Conservation (phyloP, 2,888 invertebrate species). For the Zygogramma bicolorata region DNA sequence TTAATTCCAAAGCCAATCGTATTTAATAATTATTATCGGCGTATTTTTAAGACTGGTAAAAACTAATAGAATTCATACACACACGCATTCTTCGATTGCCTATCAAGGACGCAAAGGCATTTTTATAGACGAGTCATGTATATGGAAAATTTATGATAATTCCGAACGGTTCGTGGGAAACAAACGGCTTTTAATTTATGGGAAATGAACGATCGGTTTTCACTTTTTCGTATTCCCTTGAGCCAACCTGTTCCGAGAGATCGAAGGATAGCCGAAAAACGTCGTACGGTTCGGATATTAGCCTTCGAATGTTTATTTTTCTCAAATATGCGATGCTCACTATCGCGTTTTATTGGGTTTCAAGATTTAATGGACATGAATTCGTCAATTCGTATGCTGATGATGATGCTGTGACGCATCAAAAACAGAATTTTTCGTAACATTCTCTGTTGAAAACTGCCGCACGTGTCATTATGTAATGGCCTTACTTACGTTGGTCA, state of each 20-base stretch:
- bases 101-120: slow-evolving; percentile 29
- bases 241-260: neutral
- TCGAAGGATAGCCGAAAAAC: neutral
- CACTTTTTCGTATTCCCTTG: neutral
- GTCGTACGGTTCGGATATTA: neutral
- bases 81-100: neutral
- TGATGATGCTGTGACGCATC: no score
- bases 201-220: neutral
- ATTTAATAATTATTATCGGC: neutral
- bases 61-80: neutral
- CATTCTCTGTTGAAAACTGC: no score
- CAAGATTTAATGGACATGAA: no score
- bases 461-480: no score
- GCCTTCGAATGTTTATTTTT: neutral
- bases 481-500: no score
- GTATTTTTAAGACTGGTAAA: neutral
- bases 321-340: no score
- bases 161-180: slow-evolving; percentile 1
- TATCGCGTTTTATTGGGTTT: no score
- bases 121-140: slow-evolving; percentile 23
- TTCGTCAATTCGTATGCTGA: no score
- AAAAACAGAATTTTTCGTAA: no score
- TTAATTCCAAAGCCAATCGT: neutral
- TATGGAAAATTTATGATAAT: slow-evolving; percentile 32
- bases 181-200: neutral